Percentiles rank a stretch among this genome's conserved stretches.
These are phyloP conservation scores for Drosophila arawakana DNA, from an alignment of 1,140 invertebrate species.

Conservation along the genomic window DNA sequence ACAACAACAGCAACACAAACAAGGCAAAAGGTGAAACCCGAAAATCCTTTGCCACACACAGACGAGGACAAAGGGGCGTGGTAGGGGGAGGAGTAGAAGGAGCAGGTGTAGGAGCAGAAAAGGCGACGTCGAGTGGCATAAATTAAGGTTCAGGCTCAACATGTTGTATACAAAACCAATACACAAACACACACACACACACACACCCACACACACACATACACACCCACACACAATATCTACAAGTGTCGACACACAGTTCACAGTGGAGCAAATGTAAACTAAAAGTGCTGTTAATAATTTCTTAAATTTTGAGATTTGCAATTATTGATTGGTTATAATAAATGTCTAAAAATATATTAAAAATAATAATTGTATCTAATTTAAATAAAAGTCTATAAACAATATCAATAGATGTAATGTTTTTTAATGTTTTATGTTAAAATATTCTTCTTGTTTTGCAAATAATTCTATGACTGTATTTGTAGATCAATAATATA, in stretches of 20 bases:
- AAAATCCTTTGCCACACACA: constrained; percentile 76
- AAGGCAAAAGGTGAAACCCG: constrained; percentile 62
- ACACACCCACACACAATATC: constrained; percentile 33
- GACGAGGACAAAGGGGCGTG: constrained; percentile 48
- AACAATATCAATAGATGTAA: no score
- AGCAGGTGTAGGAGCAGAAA: background rate
- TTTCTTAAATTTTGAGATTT: no score
- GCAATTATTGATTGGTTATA: no score
- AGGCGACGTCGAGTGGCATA: constrained; percentile 65
- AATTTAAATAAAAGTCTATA: no score
- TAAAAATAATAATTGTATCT: no score
- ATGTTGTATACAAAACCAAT: constrained; percentile 53
- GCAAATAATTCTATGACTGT: no score
- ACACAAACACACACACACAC: constrained; percentile 27
- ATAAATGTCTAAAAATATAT: no score
- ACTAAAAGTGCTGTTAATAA: no score
- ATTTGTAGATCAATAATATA: no score
- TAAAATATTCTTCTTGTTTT: no score
- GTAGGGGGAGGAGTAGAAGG: background rate
- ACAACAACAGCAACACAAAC: constrained; percentile 15
- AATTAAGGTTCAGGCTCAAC: constrained; percentile 69
- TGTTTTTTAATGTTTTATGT: no score
- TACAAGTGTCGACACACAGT: constrained; percentile 65
- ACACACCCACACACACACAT: constrained; percentile 29
- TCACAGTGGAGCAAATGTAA: constrained; percentile 27